Base-by-base conservation (phyloP, 2,113 vertebrate species). In the Microcebus griseorufus region DNA sequence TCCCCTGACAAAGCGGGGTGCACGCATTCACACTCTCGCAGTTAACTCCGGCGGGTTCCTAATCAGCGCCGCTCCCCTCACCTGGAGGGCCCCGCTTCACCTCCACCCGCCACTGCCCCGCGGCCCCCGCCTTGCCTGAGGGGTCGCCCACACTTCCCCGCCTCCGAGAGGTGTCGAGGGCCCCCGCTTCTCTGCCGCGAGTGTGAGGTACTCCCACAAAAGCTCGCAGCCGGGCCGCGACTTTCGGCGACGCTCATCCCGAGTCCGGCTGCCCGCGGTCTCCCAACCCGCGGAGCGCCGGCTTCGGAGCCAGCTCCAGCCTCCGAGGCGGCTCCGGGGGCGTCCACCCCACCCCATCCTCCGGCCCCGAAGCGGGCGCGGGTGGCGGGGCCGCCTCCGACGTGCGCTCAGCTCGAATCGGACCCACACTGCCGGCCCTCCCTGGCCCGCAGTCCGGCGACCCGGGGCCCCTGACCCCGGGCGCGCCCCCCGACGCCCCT, bases 401-500 rank as follows among this genome's bases (percentile, higher is more conserved):
- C 82, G 60, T 78, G 92, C 42, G 82, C 73, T 53, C 87, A 11
- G 58, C 22, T 62, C 1, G 20, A 5, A 3, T 13, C 55, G 37
- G 58, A 60, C 48, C 51, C 65, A 23, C 27, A 11, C 65, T 1
- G 22, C 32, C 9, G 88, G 64, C 34, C 22, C n/a, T 32, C 25
- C 9, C 25, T 3, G 17, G 75, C 13, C 72, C 51, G 25, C 25
- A 17, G n/a, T 32, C 45, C 9, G 64, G 78, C 34, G 39, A 42
- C 64, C 87, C 55, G 25, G 7, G 29, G 79, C 60, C 55, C 87
- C 42, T 27, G 4, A 11, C 9, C 9, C 39, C 25, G 25, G 82
- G 70, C 37, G 88, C 85, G 86, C 94, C 76, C 75, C 94, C 65
- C 88, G 88, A 94, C 88, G 92, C 84, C 76, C 51, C 98, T 99